Evolutionary conservation across 2,888 invertebrate genomes (phyloP).

Genomic region (Lagria hirta): DNA sequence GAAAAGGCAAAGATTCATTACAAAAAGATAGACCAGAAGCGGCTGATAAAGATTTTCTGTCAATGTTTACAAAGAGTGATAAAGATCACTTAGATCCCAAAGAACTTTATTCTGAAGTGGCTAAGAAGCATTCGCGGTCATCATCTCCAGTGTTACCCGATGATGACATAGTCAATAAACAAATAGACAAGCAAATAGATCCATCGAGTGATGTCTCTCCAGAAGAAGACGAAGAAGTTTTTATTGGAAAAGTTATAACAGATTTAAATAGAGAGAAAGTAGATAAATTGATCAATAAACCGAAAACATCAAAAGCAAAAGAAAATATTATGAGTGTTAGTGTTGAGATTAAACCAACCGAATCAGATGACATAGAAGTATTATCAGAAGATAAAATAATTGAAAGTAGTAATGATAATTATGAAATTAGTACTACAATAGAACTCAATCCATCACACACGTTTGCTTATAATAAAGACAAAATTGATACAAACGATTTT

Average conservation of each 20-base stretch:
- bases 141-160: slow-evolving; percentile 38
- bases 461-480: too few species aligned
- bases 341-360: slow-evolving; percentile 5
- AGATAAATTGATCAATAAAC: slow-evolving; percentile 30
- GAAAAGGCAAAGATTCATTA: too few species aligned
- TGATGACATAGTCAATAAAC: too few species aligned
- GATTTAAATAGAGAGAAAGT: slow-evolving; percentile 42
- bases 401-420: too few species aligned
- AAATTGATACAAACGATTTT: too few species aligned
- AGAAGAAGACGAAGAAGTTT: slow-evolving; percentile 33
- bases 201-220: too few species aligned
- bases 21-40: slow-evolving; percentile 21
- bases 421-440: too few species aligned
- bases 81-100: slow-evolving; percentile 39
- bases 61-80: slow-evolving; percentile 41
- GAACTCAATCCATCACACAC: too few species aligned
- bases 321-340: slow-evolving; percentile 3
- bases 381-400: slow-evolving; percentile 35
- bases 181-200: too few species aligned
- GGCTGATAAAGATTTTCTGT: slow-evolving; percentile 39
- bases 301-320: slow-evolving; percentile 18
- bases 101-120: slow-evolving; percentile 46
- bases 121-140: slow-evolving; percentile 42
- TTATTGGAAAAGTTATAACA: slow-evolving; percentile 43
- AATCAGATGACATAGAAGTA: slow-evolving; percentile 34